Evolutionary conservation across 2,113 vertebrate genomes (phyloP), one percentile per base, ranked within the genome.

Genomic region (Monopterus albus): DNA sequence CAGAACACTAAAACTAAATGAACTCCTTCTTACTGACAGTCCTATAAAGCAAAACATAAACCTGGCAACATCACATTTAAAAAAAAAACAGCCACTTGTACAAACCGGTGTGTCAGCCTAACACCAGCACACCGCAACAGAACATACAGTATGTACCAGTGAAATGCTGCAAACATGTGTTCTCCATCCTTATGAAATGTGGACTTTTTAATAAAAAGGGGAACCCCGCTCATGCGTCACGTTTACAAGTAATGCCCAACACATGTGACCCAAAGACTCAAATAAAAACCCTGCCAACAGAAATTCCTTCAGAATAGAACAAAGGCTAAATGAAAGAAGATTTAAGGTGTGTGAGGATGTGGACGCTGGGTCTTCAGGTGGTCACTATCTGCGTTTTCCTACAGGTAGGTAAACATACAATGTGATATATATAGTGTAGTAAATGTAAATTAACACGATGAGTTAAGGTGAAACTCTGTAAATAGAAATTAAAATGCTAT

Each of bases 141-240:
- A 18, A 18, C n/a, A 38, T 17, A 13, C 7, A 70, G n/a, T 15
- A 8, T 23, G 35, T 20, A 58, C 23, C 51, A 66, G 21, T 7
- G 45, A 14, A 47, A 14, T 7, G 38, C 29, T 4, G 11, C 14
- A 52, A 39, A 52, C 14, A 4, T 1, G 67, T 55, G 65, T 68
- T 87, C 83, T 28, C 81, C 83, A 3, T 43, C 0, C 12, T 82
- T 2, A 20, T 50, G 84, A 85, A 89, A 57, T 13, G 18, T 75
- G 85, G 77, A 76, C 10, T 64, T 4, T 60, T 11, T 17, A 20
- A 26, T 61, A 66, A 64, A 21, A 4, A n/a, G n/a, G 61, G 75
- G 68, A 79, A 84, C 25, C 29, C 31, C 82, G 50, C 1, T 5
- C 47, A 13, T 29, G 29, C 0, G 28, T 77, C 51, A 60, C 65